Evolutionary conservation across 1,140 invertebrate species (phyloP).

Genomic region (Cydia pomonella): DNA sequence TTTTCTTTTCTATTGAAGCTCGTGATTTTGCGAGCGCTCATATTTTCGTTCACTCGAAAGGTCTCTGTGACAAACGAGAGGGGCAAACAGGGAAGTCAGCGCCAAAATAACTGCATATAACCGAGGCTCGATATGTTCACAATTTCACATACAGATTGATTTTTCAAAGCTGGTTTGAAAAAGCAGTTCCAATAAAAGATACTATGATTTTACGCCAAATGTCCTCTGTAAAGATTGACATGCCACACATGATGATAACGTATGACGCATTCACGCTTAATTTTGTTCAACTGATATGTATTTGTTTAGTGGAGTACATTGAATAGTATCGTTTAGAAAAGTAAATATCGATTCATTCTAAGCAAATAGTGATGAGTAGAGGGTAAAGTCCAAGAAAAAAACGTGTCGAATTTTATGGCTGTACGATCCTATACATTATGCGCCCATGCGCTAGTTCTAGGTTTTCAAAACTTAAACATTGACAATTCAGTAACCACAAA

Average conservation of each 20-base stretch:
- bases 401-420: no score
- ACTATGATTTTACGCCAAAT: neutral
- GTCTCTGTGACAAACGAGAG: neutral
- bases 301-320: no score
- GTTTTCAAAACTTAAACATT: no score
- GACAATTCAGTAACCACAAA: no score
- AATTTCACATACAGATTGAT: neutral
- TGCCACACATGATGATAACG: neutral
- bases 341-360: no score
- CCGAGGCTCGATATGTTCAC: neutral
- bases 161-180: neutral
- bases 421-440: no score
- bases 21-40: neutral
- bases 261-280: neutral
- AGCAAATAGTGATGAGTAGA: no score
- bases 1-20: slow-evolving; percentile 21
- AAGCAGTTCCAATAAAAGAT: neutral
- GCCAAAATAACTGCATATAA: neutral
- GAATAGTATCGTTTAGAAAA: no score
- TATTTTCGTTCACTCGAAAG: slow-evolving; percentile 2
- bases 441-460: no score
- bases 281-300: no score
- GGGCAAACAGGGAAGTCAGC: neutral
- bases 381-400: no score
- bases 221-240: neutral